Evolutionary conservation across 1,140 invertebrate genomes (phyloP).

Genomic region (Bombus soroeensis): DNA sequence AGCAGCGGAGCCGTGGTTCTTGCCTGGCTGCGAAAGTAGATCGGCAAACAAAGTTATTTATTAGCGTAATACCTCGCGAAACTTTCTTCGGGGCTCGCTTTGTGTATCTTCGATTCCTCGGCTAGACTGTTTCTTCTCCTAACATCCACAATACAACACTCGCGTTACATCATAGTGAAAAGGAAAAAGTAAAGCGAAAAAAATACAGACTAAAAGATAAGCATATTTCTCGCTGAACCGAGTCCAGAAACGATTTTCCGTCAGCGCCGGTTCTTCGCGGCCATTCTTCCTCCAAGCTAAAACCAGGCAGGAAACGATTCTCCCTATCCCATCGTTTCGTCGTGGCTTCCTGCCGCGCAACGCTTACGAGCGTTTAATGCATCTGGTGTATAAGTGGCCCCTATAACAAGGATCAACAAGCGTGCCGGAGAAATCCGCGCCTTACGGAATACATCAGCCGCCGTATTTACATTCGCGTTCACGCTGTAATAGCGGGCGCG

Average conservation of each 20-base stretch:
- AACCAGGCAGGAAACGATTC: conserved; percentile 27
- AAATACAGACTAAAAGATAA: background rate
- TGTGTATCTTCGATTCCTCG: conserved; percentile 13
- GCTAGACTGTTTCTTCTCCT: background rate
- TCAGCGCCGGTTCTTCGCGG: background rate
- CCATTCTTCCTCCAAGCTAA: background rate
- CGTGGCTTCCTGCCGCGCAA: conserved; percentile 33
- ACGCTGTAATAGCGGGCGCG: conserved; percentile 64
- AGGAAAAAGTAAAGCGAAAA: background rate
- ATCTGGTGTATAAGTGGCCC: conserved; percentile 53
- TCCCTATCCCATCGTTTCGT: background rate
- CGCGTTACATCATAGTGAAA: too few species aligned
- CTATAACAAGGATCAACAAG: conserved; percentile 67
- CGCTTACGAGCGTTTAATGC: conserved; percentile 55
- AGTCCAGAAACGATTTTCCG: conserved; percentile 1
- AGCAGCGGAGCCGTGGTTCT: background rate
- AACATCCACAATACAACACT: background rate
- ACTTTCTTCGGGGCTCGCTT: conserved; percentile 40
- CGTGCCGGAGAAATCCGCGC: conserved; percentile 59
- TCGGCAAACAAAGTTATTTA: conserved; percentile 78
- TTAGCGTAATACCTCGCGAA: conserved; percentile 70
- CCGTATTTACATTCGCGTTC: conserved; percentile 67
- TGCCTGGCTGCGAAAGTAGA: conserved; percentile 64
- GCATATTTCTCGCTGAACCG: background rate
- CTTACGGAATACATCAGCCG: conserved; percentile 65